phyloP scores from a whole-genome alignment of 2,797 vertebrate genomes.

The Miichthys miiuy region DNA sequence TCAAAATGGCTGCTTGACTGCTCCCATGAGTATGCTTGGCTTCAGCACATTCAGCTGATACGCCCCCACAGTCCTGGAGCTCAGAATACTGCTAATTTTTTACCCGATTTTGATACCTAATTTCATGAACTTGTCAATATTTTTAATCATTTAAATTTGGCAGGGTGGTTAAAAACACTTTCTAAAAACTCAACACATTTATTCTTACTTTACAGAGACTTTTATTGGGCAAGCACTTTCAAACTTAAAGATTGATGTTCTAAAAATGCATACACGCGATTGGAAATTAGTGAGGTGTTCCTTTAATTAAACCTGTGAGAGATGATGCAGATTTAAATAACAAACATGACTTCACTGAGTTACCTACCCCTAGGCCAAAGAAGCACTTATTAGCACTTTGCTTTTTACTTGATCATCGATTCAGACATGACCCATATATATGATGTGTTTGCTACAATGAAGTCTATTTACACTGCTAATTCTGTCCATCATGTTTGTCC shows the following conservation, averaged over 20 bases:
- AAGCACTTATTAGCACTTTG: not conserved
- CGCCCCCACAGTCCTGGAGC: too few relatives aligned
- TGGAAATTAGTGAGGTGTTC: not conserved
- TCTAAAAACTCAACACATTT: too few relatives aligned
- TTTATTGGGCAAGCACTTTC: not conserved
- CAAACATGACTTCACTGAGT: conserved; percentile 12
- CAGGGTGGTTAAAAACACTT: too few relatives aligned
- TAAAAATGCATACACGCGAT: not conserved
- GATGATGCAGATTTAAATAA: not conserved
- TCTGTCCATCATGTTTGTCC: conserved; percentile 20
- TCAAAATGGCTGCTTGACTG: too few relatives aligned
- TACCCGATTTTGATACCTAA: too few relatives aligned
- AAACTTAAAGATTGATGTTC: not conserved
- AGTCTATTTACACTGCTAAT: conserved; percentile 23
- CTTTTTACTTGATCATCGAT: conserved; percentile 34
- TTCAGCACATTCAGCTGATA: too few relatives aligned
- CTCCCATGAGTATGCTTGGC: too few relatives aligned
- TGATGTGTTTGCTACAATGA: conserved; percentile 17
- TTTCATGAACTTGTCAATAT: too few relatives aligned
- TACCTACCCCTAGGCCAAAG: not conserved
- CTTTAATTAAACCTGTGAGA: not conserved
- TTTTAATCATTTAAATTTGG: too few relatives aligned
- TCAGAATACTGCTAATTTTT: too few relatives aligned
- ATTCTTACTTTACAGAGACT: too few relatives aligned
- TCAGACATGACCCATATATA: conserved; percentile 11